These are phyloP conservation scores for Eretmochelys imbricata DNA, from an alignment of 2,113 vertebrate species.

Conservation along the genomic window DNA sequence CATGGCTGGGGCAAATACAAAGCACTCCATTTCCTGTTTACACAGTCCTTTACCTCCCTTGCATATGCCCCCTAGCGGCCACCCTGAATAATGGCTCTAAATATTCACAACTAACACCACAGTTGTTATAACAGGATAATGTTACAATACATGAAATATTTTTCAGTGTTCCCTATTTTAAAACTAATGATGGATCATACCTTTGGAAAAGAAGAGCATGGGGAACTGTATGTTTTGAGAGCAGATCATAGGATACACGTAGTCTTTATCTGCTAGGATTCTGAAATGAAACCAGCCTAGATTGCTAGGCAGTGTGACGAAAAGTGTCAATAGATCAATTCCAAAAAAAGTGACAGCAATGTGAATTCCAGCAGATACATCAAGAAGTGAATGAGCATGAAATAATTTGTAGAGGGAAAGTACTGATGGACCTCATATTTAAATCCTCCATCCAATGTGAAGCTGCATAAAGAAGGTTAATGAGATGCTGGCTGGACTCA, in stretches of 20 bases:
- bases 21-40: not conserved
- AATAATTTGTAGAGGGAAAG: not conserved
- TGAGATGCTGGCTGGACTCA: not conserved
- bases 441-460: not conserved
- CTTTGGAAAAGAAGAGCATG: constrained; percentile 8
- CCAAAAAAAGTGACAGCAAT: not conserved
- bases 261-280: not conserved
- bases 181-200: not conserved
- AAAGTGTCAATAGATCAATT: not conserved
- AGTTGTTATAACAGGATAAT: not conserved
- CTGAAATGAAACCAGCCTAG: not conserved
- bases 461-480: not conserved
- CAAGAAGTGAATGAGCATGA: not conserved
- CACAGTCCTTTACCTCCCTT: not conserved
- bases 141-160: not conserved
- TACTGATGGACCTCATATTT: not conserved
- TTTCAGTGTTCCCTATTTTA: not conserved
- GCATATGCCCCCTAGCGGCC: not conserved
- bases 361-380: not conserved
- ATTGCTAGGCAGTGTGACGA: not conserved
- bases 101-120: not conserved
- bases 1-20: not conserved
- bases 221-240: not conserved
- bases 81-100: not conserved
- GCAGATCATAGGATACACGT: not conserved